phyloP scores from a whole-genome alignment of 1,140 invertebrate genomes.

The Rhagoletis pomonella region DNA sequence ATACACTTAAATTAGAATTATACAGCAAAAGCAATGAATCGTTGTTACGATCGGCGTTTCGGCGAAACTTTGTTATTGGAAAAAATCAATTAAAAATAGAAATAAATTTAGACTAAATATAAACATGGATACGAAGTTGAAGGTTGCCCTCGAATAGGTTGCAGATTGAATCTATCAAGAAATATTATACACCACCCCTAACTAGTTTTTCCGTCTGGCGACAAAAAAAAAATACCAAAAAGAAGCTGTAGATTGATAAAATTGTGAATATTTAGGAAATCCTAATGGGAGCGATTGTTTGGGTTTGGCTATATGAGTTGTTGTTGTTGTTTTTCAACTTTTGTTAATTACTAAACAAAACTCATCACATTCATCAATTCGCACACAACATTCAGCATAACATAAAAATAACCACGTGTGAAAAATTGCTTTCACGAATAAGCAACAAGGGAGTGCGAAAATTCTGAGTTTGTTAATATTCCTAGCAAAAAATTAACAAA shows the following conservation, averaged over 20 bases:
- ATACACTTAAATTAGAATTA: background rate
- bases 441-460: background rate
- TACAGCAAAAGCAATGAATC: slow-evolving; percentile 6
- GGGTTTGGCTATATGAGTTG: no score
- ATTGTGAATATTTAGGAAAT: no score
- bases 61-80: background rate
- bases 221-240: no score
- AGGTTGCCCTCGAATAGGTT: no score
- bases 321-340: background rate
- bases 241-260: no score
- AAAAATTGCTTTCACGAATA: background rate
- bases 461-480: background rate
- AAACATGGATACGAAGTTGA: background rate
- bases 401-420: background rate
- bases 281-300: no score
- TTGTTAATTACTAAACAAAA: background rate
- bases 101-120: slow-evolving; percentile 32
- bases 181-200: no score
- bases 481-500: background rate
- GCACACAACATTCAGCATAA: background rate
- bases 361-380: slow-evolving; percentile 1
- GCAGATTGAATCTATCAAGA: no score
- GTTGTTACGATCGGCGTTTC: background rate
- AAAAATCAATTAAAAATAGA: background rate
- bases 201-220: no score